Base-by-base conservation (phyloP, 2,888 invertebrate species). In the Glyphotaelius pellucidus region DNA sequence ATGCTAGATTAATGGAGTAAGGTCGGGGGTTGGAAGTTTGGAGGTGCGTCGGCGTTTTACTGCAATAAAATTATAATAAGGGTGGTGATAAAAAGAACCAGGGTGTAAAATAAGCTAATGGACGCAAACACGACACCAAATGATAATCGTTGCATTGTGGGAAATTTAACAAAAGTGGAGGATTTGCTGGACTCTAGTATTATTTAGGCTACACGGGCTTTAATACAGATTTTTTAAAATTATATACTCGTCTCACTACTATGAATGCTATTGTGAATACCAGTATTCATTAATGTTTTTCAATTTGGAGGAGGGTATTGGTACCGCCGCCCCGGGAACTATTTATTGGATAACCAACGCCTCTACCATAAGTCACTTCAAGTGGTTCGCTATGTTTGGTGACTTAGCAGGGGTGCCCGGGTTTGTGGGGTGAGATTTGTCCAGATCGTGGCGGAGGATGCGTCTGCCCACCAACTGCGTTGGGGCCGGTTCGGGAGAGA, bases 61-160 rank as follows among this genome's bases (percentile, higher is more conserved):
- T 42, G 86, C 86, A 86, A 86, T 86, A 86, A 86, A 86, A 86
- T 42, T 86, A 67, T 67, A 86, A 42, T 86, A 86, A 86, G 86
- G 47, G 85, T 19, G 86, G 86, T 86, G 42, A 86, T 86, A 86
- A 86, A 86, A 86, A 86, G 35, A 42, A 30, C 47, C 35, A 47
- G 47, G 86, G 42, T 86, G 30, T 47, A 42, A 86, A 86, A 86
- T 86, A 42, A 42, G 86, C 86, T 86, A 86, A 86, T 86, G 86
- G 86, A 86, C 47, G 30, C 47, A 42, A 42, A 86, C 86, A 86
- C 86, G 86, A n/a, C 86, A 42, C 42, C 14, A 83, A 85, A 86
- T 42, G 86, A 86, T 86, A 47, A 86, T 42, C 38, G 30, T 30
- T 47, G 86, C 86, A 47, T 86, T 42, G 42, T 32, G 32, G 25